These are phyloP conservation scores for Crypturellus undulatus DNA, from an alignment of 2,113 vertebrate species.

Conservation along the genomic window DNA sequence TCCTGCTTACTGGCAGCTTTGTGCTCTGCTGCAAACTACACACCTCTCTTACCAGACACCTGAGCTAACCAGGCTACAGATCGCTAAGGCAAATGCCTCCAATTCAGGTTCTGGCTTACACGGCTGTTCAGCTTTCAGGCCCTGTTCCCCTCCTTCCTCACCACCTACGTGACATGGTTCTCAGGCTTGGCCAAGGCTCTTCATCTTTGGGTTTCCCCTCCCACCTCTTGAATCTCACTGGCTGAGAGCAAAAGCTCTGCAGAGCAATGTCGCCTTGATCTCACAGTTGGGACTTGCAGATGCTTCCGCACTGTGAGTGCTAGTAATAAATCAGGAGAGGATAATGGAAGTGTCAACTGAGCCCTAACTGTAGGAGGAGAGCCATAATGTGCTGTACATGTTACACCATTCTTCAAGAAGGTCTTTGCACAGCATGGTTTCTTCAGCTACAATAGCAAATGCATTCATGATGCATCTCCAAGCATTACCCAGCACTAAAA, in stretches of 20 bases:
- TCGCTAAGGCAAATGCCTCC: background rate
- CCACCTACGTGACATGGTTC: background rate
- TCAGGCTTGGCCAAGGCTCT: background rate
- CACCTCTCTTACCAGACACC: background rate
- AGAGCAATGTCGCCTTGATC: background rate
- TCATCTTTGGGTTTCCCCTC: background rate
- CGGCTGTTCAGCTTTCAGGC: background rate
- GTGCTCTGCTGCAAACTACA: background rate
- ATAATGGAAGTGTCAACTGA: conserved; percentile 61
- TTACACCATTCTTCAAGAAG: conserved; percentile 28
- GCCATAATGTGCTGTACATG: conserved; percentile 44
- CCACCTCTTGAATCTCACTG: background rate
- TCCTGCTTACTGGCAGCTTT: background rate
- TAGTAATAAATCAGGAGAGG: conserved; percentile 48
- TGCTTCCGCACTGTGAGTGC: conserved; percentile 45
- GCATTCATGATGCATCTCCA: conserved; percentile 48
- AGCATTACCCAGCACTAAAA: conserved; percentile 45
- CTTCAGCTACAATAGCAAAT: conserved; percentile 58
- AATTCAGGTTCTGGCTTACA: background rate
- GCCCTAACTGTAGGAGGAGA: conserved; percentile 37
- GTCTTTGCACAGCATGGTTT: conserved; percentile 41
- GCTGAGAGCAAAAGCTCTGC: conserved; percentile 18
- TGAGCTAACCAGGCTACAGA: background rate
- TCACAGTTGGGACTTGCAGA: conserved; percentile 42
- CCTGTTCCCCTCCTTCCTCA: background rate